phyloP scores from a whole-genome alignment of 92 coral and sea anemone species.

The Heteractis magnifica region DNA sequence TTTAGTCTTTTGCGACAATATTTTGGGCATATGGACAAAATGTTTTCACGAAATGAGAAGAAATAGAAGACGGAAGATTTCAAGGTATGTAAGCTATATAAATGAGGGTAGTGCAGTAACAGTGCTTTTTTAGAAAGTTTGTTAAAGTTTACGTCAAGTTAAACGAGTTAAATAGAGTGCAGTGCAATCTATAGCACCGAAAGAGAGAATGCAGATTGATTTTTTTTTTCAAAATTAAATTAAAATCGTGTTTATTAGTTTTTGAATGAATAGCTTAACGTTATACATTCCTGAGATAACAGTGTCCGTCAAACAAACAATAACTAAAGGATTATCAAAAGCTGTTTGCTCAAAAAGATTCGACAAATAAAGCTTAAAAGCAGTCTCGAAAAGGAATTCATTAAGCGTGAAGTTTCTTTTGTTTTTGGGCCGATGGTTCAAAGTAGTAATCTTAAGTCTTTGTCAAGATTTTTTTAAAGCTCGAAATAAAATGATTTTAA shows the following conservation, averaged over 20 bases:
- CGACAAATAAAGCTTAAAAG: slow-evolving; percentile 10
- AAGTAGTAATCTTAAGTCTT: not conserved
- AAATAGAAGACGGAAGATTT: not conserved
- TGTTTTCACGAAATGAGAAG: not conserved
- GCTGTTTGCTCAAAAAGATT: slow-evolving; percentile 12
- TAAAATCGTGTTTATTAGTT: slow-evolving; percentile 14
- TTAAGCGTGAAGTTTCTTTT: not conserved
- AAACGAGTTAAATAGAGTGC: not conserved
- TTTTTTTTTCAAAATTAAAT: not conserved
- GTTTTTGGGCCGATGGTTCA: not conserved
- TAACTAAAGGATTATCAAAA: not conserved
- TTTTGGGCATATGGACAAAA: not conserved
- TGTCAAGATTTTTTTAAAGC: not conserved
- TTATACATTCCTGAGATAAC: slow-evolving; percentile 22
- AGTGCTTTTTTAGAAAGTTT: too few species aligned
- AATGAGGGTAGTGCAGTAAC: not conserved
- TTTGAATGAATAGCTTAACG: slow-evolving; percentile 25
- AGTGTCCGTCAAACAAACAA: not conserved
- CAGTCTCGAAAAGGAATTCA: not conserved
- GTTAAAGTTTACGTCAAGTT: too few species aligned
- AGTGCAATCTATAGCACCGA: not conserved
- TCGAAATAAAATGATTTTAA: not conserved
- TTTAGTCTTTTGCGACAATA: not conserved
- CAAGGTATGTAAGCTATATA: not conserved
- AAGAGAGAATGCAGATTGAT: not conserved